These are phyloP conservation scores for Lutraria rhynchaena DNA, from an alignment of 1,140 invertebrate species.

Conservation along the genomic window DNA sequence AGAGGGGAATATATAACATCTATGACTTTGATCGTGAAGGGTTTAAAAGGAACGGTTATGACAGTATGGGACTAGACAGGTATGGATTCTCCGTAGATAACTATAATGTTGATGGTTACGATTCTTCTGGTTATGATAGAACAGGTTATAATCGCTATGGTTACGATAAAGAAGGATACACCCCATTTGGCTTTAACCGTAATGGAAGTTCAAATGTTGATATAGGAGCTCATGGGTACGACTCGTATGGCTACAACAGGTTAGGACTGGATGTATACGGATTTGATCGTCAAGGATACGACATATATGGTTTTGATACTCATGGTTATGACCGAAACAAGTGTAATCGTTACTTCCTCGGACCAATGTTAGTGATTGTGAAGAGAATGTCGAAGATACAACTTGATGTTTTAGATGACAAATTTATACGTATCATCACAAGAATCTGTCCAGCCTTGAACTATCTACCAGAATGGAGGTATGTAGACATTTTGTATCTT, in stretches of 20 bases:
- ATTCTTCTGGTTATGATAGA: slow-evolving; percentile 70
- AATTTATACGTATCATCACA: slow-evolving; percentile 67
- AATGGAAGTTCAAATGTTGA: slow-evolving; percentile 56
- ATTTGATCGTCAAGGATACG: slow-evolving; percentile 72
- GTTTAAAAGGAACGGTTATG: slow-evolving; percentile 69
- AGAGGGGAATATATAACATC: slow-evolving; percentile 64
- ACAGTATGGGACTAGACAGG: slow-evolving; percentile 69
- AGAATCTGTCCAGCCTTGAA: slow-evolving; percentile 73
- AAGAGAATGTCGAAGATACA: slow-evolving; percentile 57
- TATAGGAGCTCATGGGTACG: slow-evolving; percentile 59
- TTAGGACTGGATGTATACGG: slow-evolving; percentile 73
- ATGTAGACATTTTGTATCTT: slow-evolving; percentile 14
- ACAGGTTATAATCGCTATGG: slow-evolving; percentile 74
- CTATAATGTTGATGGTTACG: slow-evolving; percentile 75
- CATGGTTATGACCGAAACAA: slow-evolving; percentile 65
- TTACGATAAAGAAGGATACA: slow-evolving; percentile 66
- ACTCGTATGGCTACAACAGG: slow-evolving; percentile 72
- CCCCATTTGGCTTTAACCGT: slow-evolving; percentile 68
- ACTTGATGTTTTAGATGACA: slow-evolving; percentile 66
- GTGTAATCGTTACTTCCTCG: slow-evolving; percentile 71
- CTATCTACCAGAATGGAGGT: slow-evolving; percentile 66
- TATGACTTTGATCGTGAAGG: slow-evolving; percentile 70
- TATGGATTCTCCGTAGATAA: slow-evolving; percentile 69
- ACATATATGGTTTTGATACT: slow-evolving; percentile 73
- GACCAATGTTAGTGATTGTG: slow-evolving; percentile 70